Evolutionary conservation across 2,797 vertebrate species (phyloP).

Genomic region (Lemur catta): DNA sequence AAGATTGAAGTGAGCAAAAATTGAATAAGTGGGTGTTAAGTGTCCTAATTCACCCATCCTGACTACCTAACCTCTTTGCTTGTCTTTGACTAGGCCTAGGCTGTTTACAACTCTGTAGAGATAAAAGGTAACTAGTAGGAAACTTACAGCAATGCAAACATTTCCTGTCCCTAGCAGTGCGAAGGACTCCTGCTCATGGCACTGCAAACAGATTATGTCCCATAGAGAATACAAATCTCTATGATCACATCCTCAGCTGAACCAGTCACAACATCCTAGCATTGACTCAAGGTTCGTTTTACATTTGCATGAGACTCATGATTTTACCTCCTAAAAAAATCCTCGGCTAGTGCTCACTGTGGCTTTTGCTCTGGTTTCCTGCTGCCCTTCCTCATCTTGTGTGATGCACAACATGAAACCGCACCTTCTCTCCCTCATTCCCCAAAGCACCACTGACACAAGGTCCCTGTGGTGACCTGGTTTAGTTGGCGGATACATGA

Average conservation of each 20-base stretch:
- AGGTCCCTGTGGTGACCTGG: no score
- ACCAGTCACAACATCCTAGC: neutral
- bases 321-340: neutral
- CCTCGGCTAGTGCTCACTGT: no score
- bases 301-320: neutral
- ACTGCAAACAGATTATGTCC: accelerated
- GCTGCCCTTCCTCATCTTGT: neutral
- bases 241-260: neutral
- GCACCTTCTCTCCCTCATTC: neutral
- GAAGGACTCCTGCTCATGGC: neutral
- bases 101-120: accelerated
- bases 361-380: neutral
- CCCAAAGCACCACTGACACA: neutral
- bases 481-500: neutral
- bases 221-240: neutral
- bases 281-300: neutral
- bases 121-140: neutral
- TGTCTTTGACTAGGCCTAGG: neutral
- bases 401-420: neutral
- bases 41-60: neutral
- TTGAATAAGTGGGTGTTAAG: neutral
- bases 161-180: neutral
- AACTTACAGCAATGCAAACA: accelerated
- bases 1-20: neutral
- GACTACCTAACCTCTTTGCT: neutral